Percentiles rank a stretch among this genome's conserved stretches.
These are phyloP conservation scores for Steromphala cineraria DNA, from an alignment of 2,888 invertebrate genomes.

Conservation along the genomic window DNA sequence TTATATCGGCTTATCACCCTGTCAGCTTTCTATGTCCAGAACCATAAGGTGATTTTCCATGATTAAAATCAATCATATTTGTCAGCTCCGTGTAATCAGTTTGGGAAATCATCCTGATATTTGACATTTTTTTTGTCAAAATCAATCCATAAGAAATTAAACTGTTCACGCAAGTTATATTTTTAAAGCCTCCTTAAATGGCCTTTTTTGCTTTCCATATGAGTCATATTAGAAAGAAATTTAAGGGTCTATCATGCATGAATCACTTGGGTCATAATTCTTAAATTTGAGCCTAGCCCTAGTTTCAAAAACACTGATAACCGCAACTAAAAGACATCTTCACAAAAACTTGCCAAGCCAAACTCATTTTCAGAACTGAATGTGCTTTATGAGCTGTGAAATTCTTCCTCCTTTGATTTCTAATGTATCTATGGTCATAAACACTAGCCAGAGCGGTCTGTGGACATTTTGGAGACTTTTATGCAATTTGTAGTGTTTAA, in stretches of 20 bases:
- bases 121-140: slow-evolving; percentile 4
- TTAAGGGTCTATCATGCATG: background rate
- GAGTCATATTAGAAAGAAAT: background rate
- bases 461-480: slow-evolving; percentile 21
- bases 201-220: background rate
- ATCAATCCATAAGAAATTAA: slow-evolving; percentile 13
- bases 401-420: slow-evolving; percentile 5
- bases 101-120: slow-evolving; percentile 10
- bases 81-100: background rate
- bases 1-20: slow-evolving; percentile 2
- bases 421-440: slow-evolving; percentile 18
- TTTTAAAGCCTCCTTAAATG: background rate
- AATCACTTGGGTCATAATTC: background rate
- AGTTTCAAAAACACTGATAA: background rate
- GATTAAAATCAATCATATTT: slow-evolving; percentile 10
- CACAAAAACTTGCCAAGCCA: background rate
- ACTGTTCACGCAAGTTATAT: slow-evolving; percentile 10
- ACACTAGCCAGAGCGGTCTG: slow-evolving; percentile 5
- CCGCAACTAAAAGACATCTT: slow-evolving; percentile 8
- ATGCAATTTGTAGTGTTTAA: slow-evolving; percentile 17
- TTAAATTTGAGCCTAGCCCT: background rate
- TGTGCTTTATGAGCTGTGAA: slow-evolving; percentile 12
- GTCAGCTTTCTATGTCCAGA: background rate
- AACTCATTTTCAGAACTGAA: slow-evolving; percentile 11
- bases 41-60: slow-evolving; percentile 8